Base-by-base conservation (phyloP, 2,888 invertebrate species). In the Imbricaverruca yamaguchii region DNA sequence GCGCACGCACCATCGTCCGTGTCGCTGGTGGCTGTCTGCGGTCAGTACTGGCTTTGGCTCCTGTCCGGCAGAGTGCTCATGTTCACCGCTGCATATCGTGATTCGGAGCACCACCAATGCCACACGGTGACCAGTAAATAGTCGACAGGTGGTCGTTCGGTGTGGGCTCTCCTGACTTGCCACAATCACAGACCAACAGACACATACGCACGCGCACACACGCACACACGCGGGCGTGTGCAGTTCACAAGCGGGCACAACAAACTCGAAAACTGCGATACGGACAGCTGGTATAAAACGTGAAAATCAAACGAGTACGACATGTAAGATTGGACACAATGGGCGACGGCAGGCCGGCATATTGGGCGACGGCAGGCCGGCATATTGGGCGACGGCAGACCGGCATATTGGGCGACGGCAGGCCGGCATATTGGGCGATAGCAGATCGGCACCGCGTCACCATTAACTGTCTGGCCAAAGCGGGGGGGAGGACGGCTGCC, bases 251-350 rank as follows among this genome's bases (percentile, higher is more conserved):
- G 39, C 39, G 2, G 39, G 39, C 39, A 39, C 39, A 39, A 39
- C 39, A 39, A 39, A 39, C 39, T 3, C 39, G 39, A 39, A 23
- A 74, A 53, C 74, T 18, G 53, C 23, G 18, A 53, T 53, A 74
- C 74, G 53, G 53, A 74, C 74, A 53, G 53, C 53, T 74, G 8
- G 74, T 74, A 74, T 74, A 74, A 74, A 74, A 74, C 74, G 74
- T 74, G 74, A 74, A 74, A 74, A 74, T 74, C 53, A 53, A 53
- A 12, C 39, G 59, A 59, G 39, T 39, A 39, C 39, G 39, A 39
- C 39, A 39, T 39, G 39, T 39, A 39, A 39, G 39, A 39, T 39
- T 39, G 39, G 39, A 39, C 39, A 39, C 39, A 39, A 3, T 39
- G 39, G 39, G 39, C 39, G 39, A 39, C 39, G 39, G 39, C 39